Evolutionary conservation across 2,113 vertebrate species (phyloP), one percentile per base, ranked within the genome.

Genomic region (Aplodontia rufa): DNA sequence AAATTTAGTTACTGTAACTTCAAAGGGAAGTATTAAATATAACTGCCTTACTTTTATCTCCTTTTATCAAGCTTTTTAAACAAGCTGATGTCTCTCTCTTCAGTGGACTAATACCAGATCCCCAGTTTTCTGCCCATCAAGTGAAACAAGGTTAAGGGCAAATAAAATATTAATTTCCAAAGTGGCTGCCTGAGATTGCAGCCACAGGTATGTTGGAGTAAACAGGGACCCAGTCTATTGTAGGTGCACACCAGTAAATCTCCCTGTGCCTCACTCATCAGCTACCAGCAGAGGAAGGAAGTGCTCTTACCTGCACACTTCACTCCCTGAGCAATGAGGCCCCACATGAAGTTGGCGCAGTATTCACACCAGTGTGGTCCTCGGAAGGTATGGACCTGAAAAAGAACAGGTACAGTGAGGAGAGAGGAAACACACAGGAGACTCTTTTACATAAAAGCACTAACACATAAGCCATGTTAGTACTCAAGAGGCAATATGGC

Each of bases 301-400:
- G 5, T 37, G 96, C 76, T 89, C 96, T 98, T 98, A 99, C 99
- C 99, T 99, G 99, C 99, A 98, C 99, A 99, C 98, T 99, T 99
- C 95, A 99, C 99, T 98, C 99, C 99, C 99, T 99, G 99, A 99
- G 99, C 99, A 93, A 99, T 99, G 95, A 99, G 99, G 87, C 99
- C 99, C 99, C 99, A 99, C 99, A 99, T 99, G 97, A 99, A 99
- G 98, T 99, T 99, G 98, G 99, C 99, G 93, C 99, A 99, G 98
- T 99, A 99, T 92, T 99, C 99, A 98, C 99, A 99, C 99, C 99
- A 99, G 97, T 99, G 99, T 53, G 99, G 99, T 40, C 99, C 99
- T 97, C 99, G 98, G 98, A 99, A 99, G 0, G 99, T 99, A 96
- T 99, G 99, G 97, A 99, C 99, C 99, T 99, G 98, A 16, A 98